Percentiles rank a stretch among this genome's conserved stretches.
These are phyloP conservation scores for Eupithecia dodoneata DNA, from an alignment of 2,888 invertebrate species.

Conservation along the genomic window DNA sequence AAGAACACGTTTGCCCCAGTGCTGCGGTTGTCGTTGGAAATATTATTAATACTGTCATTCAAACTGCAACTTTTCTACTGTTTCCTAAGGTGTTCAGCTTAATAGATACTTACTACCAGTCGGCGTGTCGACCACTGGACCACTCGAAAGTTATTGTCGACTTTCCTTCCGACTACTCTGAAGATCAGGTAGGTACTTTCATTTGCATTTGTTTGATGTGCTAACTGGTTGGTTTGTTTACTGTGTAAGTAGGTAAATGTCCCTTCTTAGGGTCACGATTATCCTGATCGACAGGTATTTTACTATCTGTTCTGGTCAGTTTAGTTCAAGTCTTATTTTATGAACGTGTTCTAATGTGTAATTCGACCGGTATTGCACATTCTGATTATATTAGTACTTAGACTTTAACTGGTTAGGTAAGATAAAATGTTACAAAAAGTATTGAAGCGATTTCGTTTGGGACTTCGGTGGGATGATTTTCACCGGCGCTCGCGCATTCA, in stretches of 20 bases:
- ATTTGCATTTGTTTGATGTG: slow-evolving; percentile 29
- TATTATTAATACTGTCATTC: slow-evolving; percentile 17
- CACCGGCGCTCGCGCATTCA: slow-evolving; percentile 53
- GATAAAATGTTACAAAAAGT: slow-evolving; percentile 14
- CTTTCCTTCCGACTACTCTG: slow-evolving; percentile 31
- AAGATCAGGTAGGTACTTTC: slow-evolving; percentile 33
- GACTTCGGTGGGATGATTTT: slow-evolving; percentile 58
- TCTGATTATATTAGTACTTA: neutral
- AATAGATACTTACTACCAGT: slow-evolving; percentile 14
- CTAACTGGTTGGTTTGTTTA: slow-evolving; percentile 26
- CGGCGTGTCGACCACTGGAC: slow-evolving; percentile 28
- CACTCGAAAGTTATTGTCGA: slow-evolving; percentile 33
- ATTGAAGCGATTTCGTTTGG: slow-evolving; percentile 56
- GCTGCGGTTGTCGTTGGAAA: too few species aligned
- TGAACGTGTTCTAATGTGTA: neutral
- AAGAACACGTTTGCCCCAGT: too few species aligned
- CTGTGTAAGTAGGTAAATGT: slow-evolving; percentile 3
- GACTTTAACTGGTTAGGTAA: neutral
- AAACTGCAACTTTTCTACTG: slow-evolving; percentile 31
- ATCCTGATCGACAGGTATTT: neutral
- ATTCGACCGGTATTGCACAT: neutral
- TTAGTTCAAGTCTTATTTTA: neutral
- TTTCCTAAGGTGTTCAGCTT: slow-evolving; percentile 16
- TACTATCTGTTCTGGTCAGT: neutral
- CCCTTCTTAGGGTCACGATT: slow-evolving; percentile 2